Conservation (phyloP, 1,140 invertebrate species). For the Hypsibius dujardini region DNA sequence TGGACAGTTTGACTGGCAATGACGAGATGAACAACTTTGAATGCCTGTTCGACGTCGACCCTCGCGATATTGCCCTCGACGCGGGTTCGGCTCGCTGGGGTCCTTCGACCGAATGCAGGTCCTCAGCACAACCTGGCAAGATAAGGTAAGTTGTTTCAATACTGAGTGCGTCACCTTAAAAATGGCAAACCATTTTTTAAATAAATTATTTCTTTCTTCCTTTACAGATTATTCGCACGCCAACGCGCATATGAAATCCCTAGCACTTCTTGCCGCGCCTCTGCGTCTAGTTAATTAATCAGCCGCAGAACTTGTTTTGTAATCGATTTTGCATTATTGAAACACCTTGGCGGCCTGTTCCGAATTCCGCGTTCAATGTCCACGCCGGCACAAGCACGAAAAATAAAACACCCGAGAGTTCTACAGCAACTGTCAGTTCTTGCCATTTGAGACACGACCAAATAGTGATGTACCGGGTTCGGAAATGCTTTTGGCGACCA, state of each 20-base stretch:
- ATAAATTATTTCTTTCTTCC: not conserved
- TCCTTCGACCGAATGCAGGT: not conserved
- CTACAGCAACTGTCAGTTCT: too few relatives aligned
- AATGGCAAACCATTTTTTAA: not conserved
- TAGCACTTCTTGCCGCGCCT: not conserved
- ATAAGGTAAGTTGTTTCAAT: not conserved
- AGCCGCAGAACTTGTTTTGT: too few relatives aligned
- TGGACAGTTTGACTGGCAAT: not conserved
- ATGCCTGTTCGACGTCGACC: not conserved
- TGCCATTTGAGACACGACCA: too few relatives aligned
- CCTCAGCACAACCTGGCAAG: not conserved
- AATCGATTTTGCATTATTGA: too few relatives aligned
- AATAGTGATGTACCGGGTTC: too few relatives aligned
- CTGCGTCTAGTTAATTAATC: not conserved
- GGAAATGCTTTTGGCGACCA: too few relatives aligned
- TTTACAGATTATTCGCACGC: slow-evolving; percentile 2
- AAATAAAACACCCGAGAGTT: too few relatives aligned
- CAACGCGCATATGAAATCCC: not conserved
- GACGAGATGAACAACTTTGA: not conserved
- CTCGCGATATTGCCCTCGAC: not conserved
- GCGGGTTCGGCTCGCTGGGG: not conserved
- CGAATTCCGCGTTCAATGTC: too few relatives aligned
- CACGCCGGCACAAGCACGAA: too few relatives aligned
- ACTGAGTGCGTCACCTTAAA: not conserved
- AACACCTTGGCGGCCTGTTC: too few relatives aligned